These are phyloP conservation scores for Ophion slaviceki DNA, from an alignment of 2,888 invertebrate species.

Conservation along the genomic window DNA sequence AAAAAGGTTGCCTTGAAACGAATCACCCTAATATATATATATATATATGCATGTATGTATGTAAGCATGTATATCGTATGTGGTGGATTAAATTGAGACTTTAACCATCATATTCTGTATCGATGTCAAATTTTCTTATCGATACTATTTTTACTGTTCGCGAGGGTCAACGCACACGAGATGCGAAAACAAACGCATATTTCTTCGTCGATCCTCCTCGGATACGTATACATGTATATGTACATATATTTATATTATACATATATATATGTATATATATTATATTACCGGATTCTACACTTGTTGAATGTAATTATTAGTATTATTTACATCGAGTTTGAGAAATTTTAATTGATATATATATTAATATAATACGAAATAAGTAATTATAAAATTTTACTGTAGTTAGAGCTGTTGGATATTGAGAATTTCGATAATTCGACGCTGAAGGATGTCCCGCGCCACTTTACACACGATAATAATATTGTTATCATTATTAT, in stretches of 20 bases:
- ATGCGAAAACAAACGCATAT: background rate
- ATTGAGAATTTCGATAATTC: constrained; percentile 59
- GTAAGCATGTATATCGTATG: constrained; percentile 13
- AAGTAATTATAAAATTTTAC: constrained; percentile 64
- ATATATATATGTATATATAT: constrained; percentile 34
- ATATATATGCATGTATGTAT: too few relatives aligned
- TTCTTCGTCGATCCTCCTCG: constrained; percentile 12
- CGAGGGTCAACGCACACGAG: background rate
- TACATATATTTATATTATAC: constrained; percentile 23
- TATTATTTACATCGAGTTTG: constrained; percentile 66
- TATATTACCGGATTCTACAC: constrained; percentile 63
- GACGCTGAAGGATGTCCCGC: constrained; percentile 54
- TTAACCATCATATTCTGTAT: background rate
- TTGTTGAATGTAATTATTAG: constrained; percentile 66
- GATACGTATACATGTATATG: background rate
- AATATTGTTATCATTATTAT: constrained; percentile 29
- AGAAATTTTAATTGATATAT: constrained; percentile 60
- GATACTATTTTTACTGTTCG: background rate
- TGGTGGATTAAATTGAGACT: background rate
- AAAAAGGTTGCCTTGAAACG: too few relatives aligned
- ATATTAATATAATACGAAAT: constrained; percentile 56
- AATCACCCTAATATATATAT: background rate
- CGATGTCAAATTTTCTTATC: background rate
- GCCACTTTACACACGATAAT: constrained; percentile 49
- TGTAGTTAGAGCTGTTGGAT: constrained; percentile 63